Evolutionary conservation across 2,888 invertebrate genomes (phyloP), one percentile per base, ranked within the genome.

Genomic region (Tolmerus cingulatus): DNA sequence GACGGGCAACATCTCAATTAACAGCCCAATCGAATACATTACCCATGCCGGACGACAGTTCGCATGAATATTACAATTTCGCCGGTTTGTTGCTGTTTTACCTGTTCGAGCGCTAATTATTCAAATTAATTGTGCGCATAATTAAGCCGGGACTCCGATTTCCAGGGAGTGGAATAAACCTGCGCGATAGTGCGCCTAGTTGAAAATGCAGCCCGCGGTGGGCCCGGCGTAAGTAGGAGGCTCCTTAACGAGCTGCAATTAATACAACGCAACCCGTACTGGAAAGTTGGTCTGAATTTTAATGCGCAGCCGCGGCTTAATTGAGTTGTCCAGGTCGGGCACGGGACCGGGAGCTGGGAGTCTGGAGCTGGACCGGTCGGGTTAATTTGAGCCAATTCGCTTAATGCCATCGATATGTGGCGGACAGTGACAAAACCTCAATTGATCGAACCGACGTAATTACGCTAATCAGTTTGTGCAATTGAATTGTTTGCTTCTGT

Each of bases 81-180:
- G 86, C 37, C 43, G 37, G 66, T 43, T 74, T 79, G 86, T 78
- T 79, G 37, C 66, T 86, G 81, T 81, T 81, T 82, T 88, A 88
- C 87, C 88, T 89, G 89, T 88, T 88, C 88, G 87, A 88, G 88
- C 88, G 89, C 89, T 89, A 90, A 90, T 90, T 90, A 90, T 90
- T 89, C 89, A 90, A 90, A 90, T 90, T 90, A 90, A 90, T 90
- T 89, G 89, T 88, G 74, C 88, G 89, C 89, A 89, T 89, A 89
- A 89, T 89, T 89, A 89, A 89, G 88, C 88, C 89, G 88, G 86
- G 86, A 74, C 37, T 27, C 84, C 74, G 84, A 84, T 84, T 74
- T 74, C 19, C 84, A 57, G 40, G 23, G 66, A 66, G 40, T 84
- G 19, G 57, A 82, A 57, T 57, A 84, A 84, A 84, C 14, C 51